Evolutionary conservation across 2,797 vertebrate species (phyloP), one percentile per base, ranked within the genome.

Genomic region (Toxotes lorentzi): DNA sequence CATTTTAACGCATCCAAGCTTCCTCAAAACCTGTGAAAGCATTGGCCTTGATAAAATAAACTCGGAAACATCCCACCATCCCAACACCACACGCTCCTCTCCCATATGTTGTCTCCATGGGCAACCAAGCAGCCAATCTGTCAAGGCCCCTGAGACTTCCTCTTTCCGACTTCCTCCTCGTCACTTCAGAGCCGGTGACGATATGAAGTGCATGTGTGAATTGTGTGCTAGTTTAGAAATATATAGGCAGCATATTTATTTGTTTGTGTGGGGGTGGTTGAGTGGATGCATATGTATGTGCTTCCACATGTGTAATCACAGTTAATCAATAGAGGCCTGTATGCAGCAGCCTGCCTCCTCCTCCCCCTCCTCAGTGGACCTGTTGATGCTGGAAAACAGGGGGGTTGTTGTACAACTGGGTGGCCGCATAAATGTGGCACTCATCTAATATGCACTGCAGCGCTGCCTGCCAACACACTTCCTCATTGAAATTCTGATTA

Each of bases 401-500:
- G 85, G 74, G 77, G 81, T 81, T 88, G 90, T 94, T 95, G 93
- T 95, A 89, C 79, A 76, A 84, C 87, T 81, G 82, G 90, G 89
- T 88, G 89, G 90, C 87, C 84, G 47, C 85, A 89, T 88, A 89
- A 90, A 94, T 92, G 92, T 90, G 86, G 72, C 90, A 54, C 89
- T 93, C 93, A 92, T 94, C 91, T 85, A 91, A 91, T 89, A 94
- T 92, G 93, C 91, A 76, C 83, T 35, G 21, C 84, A 54, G 82
- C 30, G 2, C 82, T 60, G 84, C 88, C 87, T 87, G 89, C 91
- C 91, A 92, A 88, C 79, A 88, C 81, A 73, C 88, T 88, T 90
- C 81, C 90, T 94, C 88, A 92, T 94, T 94, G 83, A 91, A 89
- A 94, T 92, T 93, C 91, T 48, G 89, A 91, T 90, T 85, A 89